Conservation (phyloP, 2,113 vertebrate species). For the Falcunculus frontatus region DNA sequence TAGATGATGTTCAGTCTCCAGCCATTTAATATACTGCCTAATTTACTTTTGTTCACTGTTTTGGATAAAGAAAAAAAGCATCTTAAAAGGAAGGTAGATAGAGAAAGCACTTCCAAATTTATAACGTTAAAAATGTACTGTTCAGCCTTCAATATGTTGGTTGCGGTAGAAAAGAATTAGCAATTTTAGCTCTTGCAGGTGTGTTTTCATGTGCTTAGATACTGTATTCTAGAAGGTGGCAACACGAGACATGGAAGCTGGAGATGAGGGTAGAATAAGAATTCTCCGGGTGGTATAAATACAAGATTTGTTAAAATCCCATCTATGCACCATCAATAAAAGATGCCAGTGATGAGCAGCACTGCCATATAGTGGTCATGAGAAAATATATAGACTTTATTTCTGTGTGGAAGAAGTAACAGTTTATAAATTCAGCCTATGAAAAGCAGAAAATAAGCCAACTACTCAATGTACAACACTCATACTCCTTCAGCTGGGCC, state of each 20-base stretch:
- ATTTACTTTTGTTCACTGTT: slow-evolving; percentile 4
- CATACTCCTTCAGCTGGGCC: neutral
- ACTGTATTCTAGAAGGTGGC: neutral
- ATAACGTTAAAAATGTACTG: neutral
- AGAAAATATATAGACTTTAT: neutral
- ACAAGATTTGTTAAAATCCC: neutral
- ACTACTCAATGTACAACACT: neutral
- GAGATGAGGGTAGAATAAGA: neutral
- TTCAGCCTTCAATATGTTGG: neutral
- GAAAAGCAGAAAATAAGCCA: neutral
- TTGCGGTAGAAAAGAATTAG: neutral
- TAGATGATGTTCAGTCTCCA: neutral
- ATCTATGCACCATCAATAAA: neutral
- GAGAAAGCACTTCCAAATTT: neutral
- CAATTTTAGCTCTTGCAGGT: neutral
- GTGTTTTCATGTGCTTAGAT: neutral
- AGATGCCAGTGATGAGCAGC: neutral
- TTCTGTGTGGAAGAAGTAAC: neutral
- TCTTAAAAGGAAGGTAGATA: neutral
- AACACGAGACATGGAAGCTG: neutral
- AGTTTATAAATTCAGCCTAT: neutral
- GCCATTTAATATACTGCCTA: neutral
- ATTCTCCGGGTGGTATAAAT: neutral
- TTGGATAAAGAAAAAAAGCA: neutral
- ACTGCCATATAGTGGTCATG: neutral